A percentile compares a stretch with the other conserved stretches of the same genome.
Conservation (phyloP, 2,797 vertebrate genomes). For the Spheniscus humboldti region DNA sequence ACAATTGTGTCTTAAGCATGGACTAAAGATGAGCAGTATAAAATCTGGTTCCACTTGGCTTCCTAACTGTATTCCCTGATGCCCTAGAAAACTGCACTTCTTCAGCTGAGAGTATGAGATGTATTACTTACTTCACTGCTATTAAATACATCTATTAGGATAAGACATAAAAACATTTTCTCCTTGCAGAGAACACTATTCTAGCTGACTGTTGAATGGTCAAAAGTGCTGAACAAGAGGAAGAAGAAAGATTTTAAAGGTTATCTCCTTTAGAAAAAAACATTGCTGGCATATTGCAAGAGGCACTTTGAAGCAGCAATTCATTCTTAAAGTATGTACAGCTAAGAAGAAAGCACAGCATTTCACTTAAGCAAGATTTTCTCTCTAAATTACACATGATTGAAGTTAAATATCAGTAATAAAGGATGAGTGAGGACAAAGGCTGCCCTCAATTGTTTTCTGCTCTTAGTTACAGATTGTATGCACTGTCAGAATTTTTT, state of each 20-base stretch:
- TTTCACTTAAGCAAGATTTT: background rate
- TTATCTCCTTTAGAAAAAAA: background rate
- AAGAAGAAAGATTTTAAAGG: background rate
- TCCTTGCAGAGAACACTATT: background rate
- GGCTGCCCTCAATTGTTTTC: background rate
- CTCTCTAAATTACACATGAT: background rate
- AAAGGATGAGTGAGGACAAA: background rate
- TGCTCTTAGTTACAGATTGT: background rate
- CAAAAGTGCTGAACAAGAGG: background rate
- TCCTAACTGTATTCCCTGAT: background rate
- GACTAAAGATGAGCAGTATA: background rate
- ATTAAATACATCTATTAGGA: background rate
- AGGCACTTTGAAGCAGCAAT: background rate
- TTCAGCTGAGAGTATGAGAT: background rate
- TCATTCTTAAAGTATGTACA: background rate
- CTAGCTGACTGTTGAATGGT: background rate
- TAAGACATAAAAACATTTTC: background rate
- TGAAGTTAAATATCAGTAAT: background rate
- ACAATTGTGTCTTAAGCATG: background rate
- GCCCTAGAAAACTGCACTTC: background rate
- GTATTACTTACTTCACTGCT: background rate
- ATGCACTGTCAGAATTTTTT: background rate
- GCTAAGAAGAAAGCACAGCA: background rate
- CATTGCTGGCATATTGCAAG: background rate
- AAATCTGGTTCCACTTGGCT: constrained; percentile 13